Evolutionary conservation across 2,797 vertebrate genomes (phyloP), one percentile per base, ranked within the genome.

Genomic region (Bovichtus variegatus): DNA sequence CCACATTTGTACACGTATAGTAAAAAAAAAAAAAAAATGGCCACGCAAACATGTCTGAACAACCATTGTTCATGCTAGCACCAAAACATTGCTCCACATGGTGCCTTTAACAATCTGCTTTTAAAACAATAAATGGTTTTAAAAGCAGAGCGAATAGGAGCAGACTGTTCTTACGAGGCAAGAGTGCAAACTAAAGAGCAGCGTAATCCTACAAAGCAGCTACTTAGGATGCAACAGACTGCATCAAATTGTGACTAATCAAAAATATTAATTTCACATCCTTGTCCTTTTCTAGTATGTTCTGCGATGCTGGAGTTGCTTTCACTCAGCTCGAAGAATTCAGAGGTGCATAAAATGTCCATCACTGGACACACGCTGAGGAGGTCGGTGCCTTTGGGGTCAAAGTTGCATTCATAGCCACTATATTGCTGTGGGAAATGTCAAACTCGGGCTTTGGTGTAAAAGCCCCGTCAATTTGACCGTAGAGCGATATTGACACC

Each of bases 171-270:
- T 13, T 38, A 1, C 13, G 1, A 63, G 59, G 41, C 31, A 9
- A 12, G 1, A 21, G 36, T 49, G 34, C 25, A 27, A 68, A 64
- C 49, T 31, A 29, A 65, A 21, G 23, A 55, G 21, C 34, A 25
- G 46, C 29, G 25, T 29, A 64, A 53, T 66, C 54, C 41, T 11
- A 16, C n/a, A 67, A 44, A 69, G 47, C 47, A 65, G 64, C 36
- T 61, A 79, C 34, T 47, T 49, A 41, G 10, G 34, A 34, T n/a
- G 15, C 70, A 19, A 34, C 36, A 40, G 23, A 49, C 19, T 3
- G 50, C 13, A 49, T 5, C 6, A 7, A 47, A 64, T 54, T 10
- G 2, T 34, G 2, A 18, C 5, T 0, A 2, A 6, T 31, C 27
- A 31, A 27, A 54, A 34, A 40, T 16, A n/a, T 63, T 25, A n/a